Evolutionary conservation across 2,113 vertebrate species (phyloP).

Genomic region (Brevimyrus niger): DNA sequence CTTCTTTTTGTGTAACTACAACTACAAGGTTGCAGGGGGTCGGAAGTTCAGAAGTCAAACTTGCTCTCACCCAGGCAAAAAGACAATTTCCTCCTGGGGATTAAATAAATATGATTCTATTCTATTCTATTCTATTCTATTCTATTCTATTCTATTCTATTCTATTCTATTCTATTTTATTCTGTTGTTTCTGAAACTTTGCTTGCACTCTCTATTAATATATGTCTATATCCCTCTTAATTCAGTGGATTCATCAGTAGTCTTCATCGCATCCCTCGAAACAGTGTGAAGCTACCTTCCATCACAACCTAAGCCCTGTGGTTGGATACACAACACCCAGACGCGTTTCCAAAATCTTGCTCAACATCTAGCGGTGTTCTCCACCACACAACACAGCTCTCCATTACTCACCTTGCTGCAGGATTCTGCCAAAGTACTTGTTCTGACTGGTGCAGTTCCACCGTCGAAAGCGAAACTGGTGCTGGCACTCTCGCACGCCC

Average conservation of each 20-base stretch:
- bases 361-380: not conserved
- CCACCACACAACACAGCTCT: not conserved
- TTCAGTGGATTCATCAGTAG: not conserved
- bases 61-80: not conserved
- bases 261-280: not conserved
- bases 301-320: not conserved
- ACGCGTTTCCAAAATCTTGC: not conserved
- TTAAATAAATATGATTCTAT: not conserved
- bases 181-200: not conserved
- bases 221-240: not conserved
- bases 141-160: not conserved
- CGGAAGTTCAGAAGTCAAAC: not conserved
- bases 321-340: not conserved
- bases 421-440: constrained; percentile 76
- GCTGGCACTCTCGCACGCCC: constrained; percentile 76
- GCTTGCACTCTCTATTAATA: not conserved
- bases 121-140: not conserved
- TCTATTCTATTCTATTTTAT: not conserved
- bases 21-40: not conserved
- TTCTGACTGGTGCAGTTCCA: constrained; percentile 84
- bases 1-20: not conserved
- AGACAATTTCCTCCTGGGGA: not conserved
- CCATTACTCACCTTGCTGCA: constrained; percentile 73
- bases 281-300: not conserved
- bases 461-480: constrained; percentile 74